Evolutionary conservation across 2,797 vertebrate species (phyloP), one percentile per base, ranked within the genome.

Genomic region (Ctenopoma kingsleyae): DNA sequence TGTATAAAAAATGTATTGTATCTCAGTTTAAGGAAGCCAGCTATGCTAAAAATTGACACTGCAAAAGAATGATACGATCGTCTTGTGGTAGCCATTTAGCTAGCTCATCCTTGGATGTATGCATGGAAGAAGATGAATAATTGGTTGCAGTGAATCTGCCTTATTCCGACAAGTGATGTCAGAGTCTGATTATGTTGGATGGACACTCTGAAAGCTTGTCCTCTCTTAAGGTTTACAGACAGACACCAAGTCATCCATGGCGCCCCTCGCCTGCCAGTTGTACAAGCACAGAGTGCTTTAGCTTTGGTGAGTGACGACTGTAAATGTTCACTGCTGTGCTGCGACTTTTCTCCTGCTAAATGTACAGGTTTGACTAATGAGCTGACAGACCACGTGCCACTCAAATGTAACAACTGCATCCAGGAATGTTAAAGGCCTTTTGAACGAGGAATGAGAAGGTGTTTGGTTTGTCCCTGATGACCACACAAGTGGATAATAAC

Each of bases 121-220:
- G 73, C 68, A 43, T 60, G 74, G 77, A 81, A 83, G 80, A 87
- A 83, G 73, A 78, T 74, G 84, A 92, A 90, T 68, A 79, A 89
- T 87, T 63, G 54, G 70, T 81, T 60, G 25, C 71, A 75, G 76
- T 41, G 74, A 82, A 63, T 63, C 50, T n/a, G 62, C 74, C 74
- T 15, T 15, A 83, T 84, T 89, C 86, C 71, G 66, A 85, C 66
- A 86, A 87, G 80, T 90, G 88, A 91, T 87, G 87, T 92, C 85
- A 92, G 54, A 76, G 86, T 87, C 76, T 80, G 86, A 88, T 91
- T 86, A 89, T 92, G 83, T 83, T 89, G 84, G 87, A 90, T 0
- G 46, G 74, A 52, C 11, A 3, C 69, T 81, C 75, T 47, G 79
- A 82, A 68, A 46, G 73, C 71, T 52, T 13, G 57, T 75, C 74